Base-by-base conservation (phyloP, 1,140 invertebrate species). In the Ephestia elutella region DNA sequence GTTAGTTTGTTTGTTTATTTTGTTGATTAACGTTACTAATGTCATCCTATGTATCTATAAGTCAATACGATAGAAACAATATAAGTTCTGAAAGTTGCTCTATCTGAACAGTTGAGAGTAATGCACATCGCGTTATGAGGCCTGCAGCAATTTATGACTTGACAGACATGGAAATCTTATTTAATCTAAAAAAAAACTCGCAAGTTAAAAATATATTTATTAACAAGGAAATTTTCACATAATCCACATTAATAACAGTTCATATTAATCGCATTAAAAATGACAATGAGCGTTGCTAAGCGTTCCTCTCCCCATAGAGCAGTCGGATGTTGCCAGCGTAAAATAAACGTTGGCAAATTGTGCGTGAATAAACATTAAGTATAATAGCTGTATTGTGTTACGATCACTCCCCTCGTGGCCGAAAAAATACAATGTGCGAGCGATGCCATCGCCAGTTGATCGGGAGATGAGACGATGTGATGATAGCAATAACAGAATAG, bases 311-410 rank as follows among this genome's bases (percentile, higher is more conserved):
- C 38, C 38, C 15, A 44, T 17, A 5, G 38, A 17, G 54, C 32
- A 19, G 21, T 20, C 59, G 30, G 35, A 65, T 80, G 80, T 80
- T 75, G 77, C 78, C 73, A 82, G 63, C 59, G 49, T 70, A 73
- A 71, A 76, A 79, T 75, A 80, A 78, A 80, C 80, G 64, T 54
- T 63, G 51, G 75, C 79, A 84, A 84, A 84, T 82, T 82, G 81
- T 79, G 73, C 79, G 78, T 83, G 80, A 63, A 72, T 72, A 89
- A 89, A 90, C 86, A 90, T 75, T 74, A 83, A 81, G 78, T 77
- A 88, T 86, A 84, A 87, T 80, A 75, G 75, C 60, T 48, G 75
- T 74, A 78, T 77, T 80, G 73, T 79, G 72, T 76, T 74, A 73
- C 70, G 38, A 55, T 60, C 65, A 60, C 70, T 57, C 71, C 71